Conservation (phyloP, 1,140 invertebrate genomes). For the Leptinotarsa texana region DNA sequence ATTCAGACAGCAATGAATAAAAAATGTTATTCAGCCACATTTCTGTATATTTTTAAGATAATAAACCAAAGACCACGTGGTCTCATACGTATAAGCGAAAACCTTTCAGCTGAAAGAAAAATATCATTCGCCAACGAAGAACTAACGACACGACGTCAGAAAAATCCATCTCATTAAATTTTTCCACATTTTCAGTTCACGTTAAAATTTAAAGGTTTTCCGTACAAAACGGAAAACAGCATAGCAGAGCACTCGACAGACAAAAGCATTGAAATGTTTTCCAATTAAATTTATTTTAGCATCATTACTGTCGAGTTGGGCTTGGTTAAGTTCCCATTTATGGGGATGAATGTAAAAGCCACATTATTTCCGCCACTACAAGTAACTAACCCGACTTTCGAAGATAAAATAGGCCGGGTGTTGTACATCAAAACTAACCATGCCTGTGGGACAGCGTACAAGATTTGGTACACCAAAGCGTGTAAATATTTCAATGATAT, state of each 20-base stretch:
- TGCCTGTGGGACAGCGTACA: too few relatives aligned
- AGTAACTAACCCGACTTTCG: slow-evolving; percentile 32
- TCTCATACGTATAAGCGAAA: neutral
- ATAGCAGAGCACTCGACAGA: slow-evolving; percentile 24
- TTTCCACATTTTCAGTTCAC: slow-evolving; percentile 17
- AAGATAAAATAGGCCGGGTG: slow-evolving; percentile 7
- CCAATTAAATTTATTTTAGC: slow-evolving; percentile 46
- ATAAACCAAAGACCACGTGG: neutral
- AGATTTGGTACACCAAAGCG: too few relatives aligned
- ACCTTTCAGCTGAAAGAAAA: neutral
- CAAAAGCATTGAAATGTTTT: slow-evolving; percentile 42
- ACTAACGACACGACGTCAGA: neutral
- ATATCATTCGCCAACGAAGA: neutral
- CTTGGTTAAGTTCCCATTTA: slow-evolving; percentile 36
- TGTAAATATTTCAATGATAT: too few relatives aligned
- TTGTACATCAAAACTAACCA: too few relatives aligned
- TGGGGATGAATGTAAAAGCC: slow-evolving; percentile 32
- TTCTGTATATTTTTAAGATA: neutral
- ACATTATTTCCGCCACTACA: slow-evolving; percentile 43
- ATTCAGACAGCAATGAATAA: too few relatives aligned
- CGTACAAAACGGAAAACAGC: slow-evolving; percentile 22
- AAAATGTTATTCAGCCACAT: neutral
- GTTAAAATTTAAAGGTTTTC: slow-evolving; percentile 31
- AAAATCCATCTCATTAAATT: slow-evolving; percentile 30
- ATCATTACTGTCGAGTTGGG: slow-evolving; percentile 40